Conservation (phyloP, 2,113 vertebrate species). For the Sprattus sprattus region DNA sequence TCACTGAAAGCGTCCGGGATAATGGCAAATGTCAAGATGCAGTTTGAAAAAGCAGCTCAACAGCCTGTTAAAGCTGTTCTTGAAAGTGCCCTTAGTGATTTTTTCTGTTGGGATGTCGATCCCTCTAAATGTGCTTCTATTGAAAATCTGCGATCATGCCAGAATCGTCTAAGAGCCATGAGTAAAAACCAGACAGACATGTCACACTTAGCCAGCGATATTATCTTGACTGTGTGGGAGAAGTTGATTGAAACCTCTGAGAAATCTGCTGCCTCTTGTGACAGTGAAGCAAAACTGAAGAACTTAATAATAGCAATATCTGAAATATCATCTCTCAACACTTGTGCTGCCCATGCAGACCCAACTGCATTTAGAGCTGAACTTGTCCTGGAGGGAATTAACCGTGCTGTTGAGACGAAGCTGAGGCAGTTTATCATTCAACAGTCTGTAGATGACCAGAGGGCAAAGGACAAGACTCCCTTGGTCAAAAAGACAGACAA, state of each 20-base stretch:
- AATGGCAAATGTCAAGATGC: background rate
- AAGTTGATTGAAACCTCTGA: conserved; percentile 9
- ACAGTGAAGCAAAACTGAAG: background rate
- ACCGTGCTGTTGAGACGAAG: background rate
- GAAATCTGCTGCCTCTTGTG: background rate
- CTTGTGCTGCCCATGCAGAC: background rate
- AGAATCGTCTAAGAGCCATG: background rate
- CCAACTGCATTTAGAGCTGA: background rate
- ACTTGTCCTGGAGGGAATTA: background rate
- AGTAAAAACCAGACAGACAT: background rate
- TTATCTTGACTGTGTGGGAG: background rate
- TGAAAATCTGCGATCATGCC: background rate
- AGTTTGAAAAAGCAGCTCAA: conserved; percentile 1
- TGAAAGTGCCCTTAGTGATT: background rate
- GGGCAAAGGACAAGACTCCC: background rate
- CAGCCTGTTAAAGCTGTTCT: conserved; percentile 16
- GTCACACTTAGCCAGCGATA: background rate
- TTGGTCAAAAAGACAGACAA: background rate
- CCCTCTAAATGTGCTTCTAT: background rate
- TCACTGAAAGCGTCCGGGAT: background rate
- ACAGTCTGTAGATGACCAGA: background rate
- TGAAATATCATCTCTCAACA: background rate
- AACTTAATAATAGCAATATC: background rate
- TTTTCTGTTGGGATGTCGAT: background rate
- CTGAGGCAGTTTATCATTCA: background rate